Percentiles rank a stretch among this genome's conserved stretches.
Conservation (phyloP, 2,888 invertebrate species). For the Polyommatus iphigenia region DNA sequence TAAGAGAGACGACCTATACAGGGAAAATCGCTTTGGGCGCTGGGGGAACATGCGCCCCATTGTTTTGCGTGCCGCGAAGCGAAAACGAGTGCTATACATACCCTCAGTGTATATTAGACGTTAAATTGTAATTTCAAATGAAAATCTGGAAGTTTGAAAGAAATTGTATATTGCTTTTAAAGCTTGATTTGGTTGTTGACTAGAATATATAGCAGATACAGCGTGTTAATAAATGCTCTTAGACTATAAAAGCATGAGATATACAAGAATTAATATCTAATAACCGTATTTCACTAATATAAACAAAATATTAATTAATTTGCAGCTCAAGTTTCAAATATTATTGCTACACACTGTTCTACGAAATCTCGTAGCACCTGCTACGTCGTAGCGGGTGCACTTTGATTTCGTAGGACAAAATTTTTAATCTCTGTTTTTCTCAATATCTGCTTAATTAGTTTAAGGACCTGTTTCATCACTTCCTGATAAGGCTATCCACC, state of each 20-base stretch:
- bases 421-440: neutral
- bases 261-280: too few species aligned
- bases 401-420: too few species aligned
- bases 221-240: too few species aligned
- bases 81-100: slow-evolving; percentile 56
- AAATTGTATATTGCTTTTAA: neutral
- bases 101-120: slow-evolving; percentile 49
- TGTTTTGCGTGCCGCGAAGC: slow-evolving; percentile 72
- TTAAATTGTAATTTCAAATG: slow-evolving; percentile 62
- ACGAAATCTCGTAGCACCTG: neutral
- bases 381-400: neutral
- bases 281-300: too few species aligned
- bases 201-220: neutral
- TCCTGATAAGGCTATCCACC: too few species aligned
- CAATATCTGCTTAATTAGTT: neutral
- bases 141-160: slow-evolving; percentile 47
- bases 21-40: slow-evolving; percentile 72
- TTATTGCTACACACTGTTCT: neutral
- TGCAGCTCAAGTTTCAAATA: too few species aligned
- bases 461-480: too few species aligned
- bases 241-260: neutral
- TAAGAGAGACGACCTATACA: slow-evolving; percentile 52
- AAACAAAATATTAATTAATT: too few species aligned
- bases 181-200: neutral
- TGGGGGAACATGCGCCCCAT: slow-evolving; percentile 75